These are phyloP conservation scores for Danio rerio DNA, from an alignment of 2,113 vertebrate species.

Conservation along the genomic window GRCz12tu NC_133193.1:13866501-13867000, in stretches of 20 bases:
- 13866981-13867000: slow-evolving; percentile 26
- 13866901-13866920: not conserved
- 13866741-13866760: not conserved
- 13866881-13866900: not conserved
- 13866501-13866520: too few relatives aligned
- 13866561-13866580: too few relatives aligned
- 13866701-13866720: slow-evolving; percentile 5
- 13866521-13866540: too few relatives aligned
- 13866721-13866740: not conserved
- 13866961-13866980: not conserved
- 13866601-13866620: too few relatives aligned
- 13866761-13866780: slow-evolving; percentile 7
- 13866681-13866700: not conserved
- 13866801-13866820: slow-evolving; percentile 34
- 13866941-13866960: not conserved
- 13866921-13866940: not conserved
- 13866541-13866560: too few relatives aligned
- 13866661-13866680: not conserved
- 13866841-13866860: slow-evolving; percentile 35
- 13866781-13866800: not conserved
- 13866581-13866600: too few relatives aligned
- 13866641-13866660: slow-evolving; percentile 11
- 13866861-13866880: slow-evolving; percentile 29
- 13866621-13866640: not conserved
- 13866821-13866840: slow-evolving; percentile 29